Conservation (phyloP, 1,140 invertebrate genomes). For the Drosophila watanabei region DNA sequence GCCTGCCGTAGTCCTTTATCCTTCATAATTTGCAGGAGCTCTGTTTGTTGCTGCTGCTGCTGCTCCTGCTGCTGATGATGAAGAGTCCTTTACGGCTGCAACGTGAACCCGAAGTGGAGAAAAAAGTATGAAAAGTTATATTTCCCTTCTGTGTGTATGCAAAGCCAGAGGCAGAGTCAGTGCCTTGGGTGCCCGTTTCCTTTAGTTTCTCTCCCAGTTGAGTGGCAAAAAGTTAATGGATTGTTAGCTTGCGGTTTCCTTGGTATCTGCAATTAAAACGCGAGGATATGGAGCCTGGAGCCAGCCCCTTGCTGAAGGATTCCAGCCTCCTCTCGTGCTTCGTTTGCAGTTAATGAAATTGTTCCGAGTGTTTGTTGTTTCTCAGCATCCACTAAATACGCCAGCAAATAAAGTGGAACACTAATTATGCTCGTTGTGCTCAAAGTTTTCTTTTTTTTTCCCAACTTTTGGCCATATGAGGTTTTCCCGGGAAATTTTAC, state of each 20-base stretch:
- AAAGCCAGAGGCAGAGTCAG: slow-evolving; percentile 35
- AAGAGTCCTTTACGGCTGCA: slow-evolving; percentile 63
- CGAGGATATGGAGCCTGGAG: slow-evolving; percentile 26
- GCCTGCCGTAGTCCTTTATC: slow-evolving; percentile 52
- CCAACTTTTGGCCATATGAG: too few species aligned
- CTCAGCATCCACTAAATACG: slow-evolving; percentile 25
- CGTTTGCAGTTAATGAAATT: slow-evolving; percentile 77
- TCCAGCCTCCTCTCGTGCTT: slow-evolving; percentile 47
- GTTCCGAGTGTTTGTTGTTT: slow-evolving; percentile 52
- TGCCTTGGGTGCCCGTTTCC: slow-evolving; percentile 59
- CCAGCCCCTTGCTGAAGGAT: slow-evolving; percentile 14
- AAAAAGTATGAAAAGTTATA: slow-evolving; percentile 38
- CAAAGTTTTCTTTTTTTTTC: slow-evolving; percentile 23
- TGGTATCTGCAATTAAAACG: slow-evolving; percentile 73
- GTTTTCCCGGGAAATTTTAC: neutral
- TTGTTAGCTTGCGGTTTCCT: slow-evolving; percentile 80
- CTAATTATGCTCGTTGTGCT: slow-evolving; percentile 15
- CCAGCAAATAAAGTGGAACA: slow-evolving; percentile 1
- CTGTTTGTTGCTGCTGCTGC: slow-evolving; percentile 47
- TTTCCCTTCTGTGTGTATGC: slow-evolving; percentile 54
- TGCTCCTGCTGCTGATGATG: slow-evolving; percentile 61
- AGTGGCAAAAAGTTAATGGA: slow-evolving; percentile 83
- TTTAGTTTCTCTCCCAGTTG: slow-evolving; percentile 67
- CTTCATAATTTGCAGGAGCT: slow-evolving; percentile 68
- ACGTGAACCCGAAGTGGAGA: slow-evolving; percentile 29